phyloP scores from a whole-genome alignment of 1,140 invertebrate genomes.

The Lycorma delicatula region DNA sequence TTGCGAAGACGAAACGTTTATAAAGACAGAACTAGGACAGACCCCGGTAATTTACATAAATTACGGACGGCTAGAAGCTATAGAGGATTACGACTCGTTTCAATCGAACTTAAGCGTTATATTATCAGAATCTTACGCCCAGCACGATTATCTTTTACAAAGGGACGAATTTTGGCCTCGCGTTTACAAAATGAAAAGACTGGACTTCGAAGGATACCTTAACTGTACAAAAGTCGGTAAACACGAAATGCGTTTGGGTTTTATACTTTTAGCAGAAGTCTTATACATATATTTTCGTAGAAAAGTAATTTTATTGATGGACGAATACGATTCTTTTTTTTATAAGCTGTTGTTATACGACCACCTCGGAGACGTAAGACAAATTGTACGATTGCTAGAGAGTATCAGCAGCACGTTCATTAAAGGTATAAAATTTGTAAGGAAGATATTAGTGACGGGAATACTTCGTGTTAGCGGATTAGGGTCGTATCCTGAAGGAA shows the following conservation, averaged over 20 bases:
- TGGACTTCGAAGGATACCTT: neutral
- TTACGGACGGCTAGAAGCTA: neutral
- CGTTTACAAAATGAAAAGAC: neutral
- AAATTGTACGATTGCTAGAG: neutral
- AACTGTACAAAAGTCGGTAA: too few species aligned
- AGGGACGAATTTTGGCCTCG: neutral
- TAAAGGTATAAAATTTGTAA: neutral
- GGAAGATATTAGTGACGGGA: neutral
- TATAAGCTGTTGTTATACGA: neutral
- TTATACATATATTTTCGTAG: neutral
- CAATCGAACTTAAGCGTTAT: neutral
- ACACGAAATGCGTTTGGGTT: too few species aligned
- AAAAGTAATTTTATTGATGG: neutral
- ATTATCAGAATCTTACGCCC: neutral
- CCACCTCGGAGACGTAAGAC: neutral
- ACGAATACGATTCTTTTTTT: neutral
- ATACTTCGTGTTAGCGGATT: neutral
- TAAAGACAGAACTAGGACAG: neutral
- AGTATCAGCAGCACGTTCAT: neutral
- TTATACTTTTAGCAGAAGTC: too few species aligned
- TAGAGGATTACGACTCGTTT: neutral
- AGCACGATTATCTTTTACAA: neutral
- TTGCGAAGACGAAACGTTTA: neutral
- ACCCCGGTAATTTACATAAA: neutral
- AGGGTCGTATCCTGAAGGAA: too few species aligned